Conservation (phyloP, 2,888 invertebrate genomes). For the Sinhomidia bicolor region DNA sequence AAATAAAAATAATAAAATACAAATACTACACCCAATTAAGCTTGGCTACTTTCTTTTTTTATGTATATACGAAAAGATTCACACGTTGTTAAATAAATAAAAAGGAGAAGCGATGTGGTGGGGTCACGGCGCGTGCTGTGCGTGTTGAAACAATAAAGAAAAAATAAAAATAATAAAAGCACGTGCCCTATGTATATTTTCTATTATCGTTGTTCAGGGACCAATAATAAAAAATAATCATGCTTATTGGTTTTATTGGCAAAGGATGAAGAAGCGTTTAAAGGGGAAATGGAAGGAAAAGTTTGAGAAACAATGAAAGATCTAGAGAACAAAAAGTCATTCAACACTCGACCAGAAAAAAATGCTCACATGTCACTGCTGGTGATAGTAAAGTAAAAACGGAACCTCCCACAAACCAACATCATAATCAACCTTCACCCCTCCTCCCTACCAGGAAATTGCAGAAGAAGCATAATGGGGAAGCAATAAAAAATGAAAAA, state of each 20-base stretch:
- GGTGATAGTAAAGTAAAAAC: neutral
- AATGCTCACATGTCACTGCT: neutral
- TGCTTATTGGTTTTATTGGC: constrained; percentile 47
- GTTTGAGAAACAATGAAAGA: constrained; percentile 19
- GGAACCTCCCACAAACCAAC: constrained; percentile 10
- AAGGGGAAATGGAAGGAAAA: neutral
- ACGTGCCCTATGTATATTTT: constrained; percentile 50
- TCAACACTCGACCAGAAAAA: neutral
- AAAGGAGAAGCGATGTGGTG: neutral
- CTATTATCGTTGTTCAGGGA: constrained; percentile 63
- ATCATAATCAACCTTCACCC: neutral
- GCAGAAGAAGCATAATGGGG: constrained; percentile 10
- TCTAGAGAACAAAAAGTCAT: neutral
- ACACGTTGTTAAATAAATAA: constrained; percentile 31
- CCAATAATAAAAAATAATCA: constrained; percentile 58
- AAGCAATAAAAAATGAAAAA: constrained; percentile 62
- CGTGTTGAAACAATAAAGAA: constrained; percentile 27
- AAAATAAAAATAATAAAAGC: neutral
- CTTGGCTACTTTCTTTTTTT: neutral
- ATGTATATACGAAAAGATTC: neutral
- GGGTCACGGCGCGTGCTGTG: constrained; percentile 14
- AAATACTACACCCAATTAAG: too few relatives aligned
- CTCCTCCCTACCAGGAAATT: neutral
- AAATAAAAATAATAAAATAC: neutral
- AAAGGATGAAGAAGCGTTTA: constrained; percentile 39